Base-by-base conservation (phyloP, 2,797 vertebrate species). In the Microctenopoma stevenorrisi region DNA sequence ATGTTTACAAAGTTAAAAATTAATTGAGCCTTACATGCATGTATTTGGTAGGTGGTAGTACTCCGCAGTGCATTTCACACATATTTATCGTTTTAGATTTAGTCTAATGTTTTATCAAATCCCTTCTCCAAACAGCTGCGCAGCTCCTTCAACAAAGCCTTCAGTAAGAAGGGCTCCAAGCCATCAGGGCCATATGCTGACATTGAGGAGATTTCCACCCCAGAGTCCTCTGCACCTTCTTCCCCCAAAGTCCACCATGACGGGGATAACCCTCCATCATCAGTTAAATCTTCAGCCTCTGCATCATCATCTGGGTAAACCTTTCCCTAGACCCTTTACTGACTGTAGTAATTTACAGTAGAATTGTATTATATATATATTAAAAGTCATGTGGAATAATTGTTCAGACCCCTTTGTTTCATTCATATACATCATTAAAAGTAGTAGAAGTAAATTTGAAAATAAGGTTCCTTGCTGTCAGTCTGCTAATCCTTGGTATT, bases 81-180 rank as follows among this genome's bases (percentile, higher is more conserved):
- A 0, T 35, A 5, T 56, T 28, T 30, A 5, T 78, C 4, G 28
- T 61, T 22, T 64, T n/a, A 3, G 10, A 40, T 42, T 42, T 14
- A 14, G 15, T 42, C 13, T 42, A 42, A 42, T 38, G 16, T 16
- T 22, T 44, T 16, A 16, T n/a, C 26, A 71, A n/a, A 0, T 77
- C 48, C 57, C 30, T 22, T 72, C 12, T 44, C 18, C 60, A 5
- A 77, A 15, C 81, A 99, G 98, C 89, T 99, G n/a, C 96, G 98
- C 65, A 99, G 97, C 86, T 99, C 98, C 79, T 99, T 99, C 92
- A 99, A 99, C 91, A 98, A 98, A 86, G 98, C 98, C 59, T 99
- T 99, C 88, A 99, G 95, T 88, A 99, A 99, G 90, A 99, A 99
- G 81, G 97, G 96, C 4, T 92, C 96, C 51, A 99, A 99, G 88